Evolutionary conservation across 2,888 invertebrate genomes (phyloP), one percentile per base, ranked within the genome.

Genomic region (Melikaiella ostensackeni): DNA sequence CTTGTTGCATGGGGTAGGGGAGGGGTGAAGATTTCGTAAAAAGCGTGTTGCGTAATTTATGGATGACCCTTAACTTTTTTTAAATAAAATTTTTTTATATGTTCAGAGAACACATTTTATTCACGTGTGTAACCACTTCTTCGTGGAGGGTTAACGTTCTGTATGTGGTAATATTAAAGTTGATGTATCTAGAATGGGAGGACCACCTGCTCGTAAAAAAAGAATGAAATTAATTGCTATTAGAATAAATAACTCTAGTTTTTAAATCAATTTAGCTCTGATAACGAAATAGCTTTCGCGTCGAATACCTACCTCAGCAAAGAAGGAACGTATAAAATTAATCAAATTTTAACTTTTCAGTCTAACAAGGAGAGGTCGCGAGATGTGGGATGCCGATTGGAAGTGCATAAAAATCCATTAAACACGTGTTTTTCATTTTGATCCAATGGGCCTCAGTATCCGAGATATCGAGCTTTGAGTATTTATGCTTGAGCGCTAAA

Each of bases 171-270:
- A 50, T 30, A 70, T 70, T 70, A 50, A 70, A 70, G 70, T 50
- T 70, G 70, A 70, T 70, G 50, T 70, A 70, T n/a, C 50, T 13
- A 50, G 50, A 70, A 50, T 30, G 30, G 46, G 30, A 70, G 70
- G 42, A 46, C 66, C 27, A 46, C 46, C 27, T 46, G 27, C 30
- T 8, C 70, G 30, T 70, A 50, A 50, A 70, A 70, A 66, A 70
- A 50, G 30, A 50, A 46, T 70, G 16, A 24, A 46, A 50, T 70
- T 13, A 70, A 16, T 70, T 27, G 30, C 70, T 50, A 50, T 50
- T 30, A n/a, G 33, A 70, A 70, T 50, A 70, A 50, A 30, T 50
- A 70, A 4, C 30, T 70, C 5, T n/a, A 30, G n/a, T n/a, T 30
- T 70, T 11, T 30, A 30, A 50, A 50, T 50, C 30, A 46, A 50